These are phyloP conservation scores for Conops quadrifasciatus DNA, from an alignment of 2,888 invertebrate genomes.

Conservation along the genomic window DNA sequence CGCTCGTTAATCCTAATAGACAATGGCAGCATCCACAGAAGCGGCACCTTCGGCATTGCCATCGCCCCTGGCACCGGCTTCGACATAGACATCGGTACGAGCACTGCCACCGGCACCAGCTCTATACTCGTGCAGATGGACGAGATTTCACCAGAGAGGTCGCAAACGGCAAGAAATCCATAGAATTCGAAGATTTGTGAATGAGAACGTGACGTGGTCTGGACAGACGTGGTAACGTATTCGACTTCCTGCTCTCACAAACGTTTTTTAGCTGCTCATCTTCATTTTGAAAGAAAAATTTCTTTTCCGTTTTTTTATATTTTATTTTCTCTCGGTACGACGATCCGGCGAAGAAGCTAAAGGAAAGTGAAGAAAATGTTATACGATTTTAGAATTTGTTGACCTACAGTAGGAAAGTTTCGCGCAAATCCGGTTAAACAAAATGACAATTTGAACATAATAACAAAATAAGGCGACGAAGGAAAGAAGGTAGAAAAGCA, in stretches of 20 bases:
- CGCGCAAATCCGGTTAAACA: constrained; percentile 16
- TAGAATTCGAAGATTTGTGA: constrained; percentile 5
- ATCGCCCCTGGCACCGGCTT: too few species aligned
- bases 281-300: not conserved
- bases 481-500: not conserved
- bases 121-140: too few species aligned
- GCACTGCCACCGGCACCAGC: too few species aligned
- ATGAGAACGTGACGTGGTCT: constrained; percentile 20
- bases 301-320: not conserved
- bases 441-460: not conserved
- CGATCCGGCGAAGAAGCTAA: not conserved
- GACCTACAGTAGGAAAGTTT: constrained; percentile 4
- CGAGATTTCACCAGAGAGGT: not conserved
- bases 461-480: not conserved
- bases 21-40: not conserved
- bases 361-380: constrained; percentile 2
- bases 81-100: too few species aligned
- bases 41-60: not conserved
- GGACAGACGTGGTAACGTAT: constrained; percentile 4
- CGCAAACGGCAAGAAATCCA: not conserved
- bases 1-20: not conserved
- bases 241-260: constrained; percentile 6
- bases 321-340: not conserved
- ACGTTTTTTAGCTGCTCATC: not conserved
- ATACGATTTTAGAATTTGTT: not conserved